phyloP scores from a whole-genome alignment of 2,888 invertebrate genomes.

The Cephus spinipes region DNA sequence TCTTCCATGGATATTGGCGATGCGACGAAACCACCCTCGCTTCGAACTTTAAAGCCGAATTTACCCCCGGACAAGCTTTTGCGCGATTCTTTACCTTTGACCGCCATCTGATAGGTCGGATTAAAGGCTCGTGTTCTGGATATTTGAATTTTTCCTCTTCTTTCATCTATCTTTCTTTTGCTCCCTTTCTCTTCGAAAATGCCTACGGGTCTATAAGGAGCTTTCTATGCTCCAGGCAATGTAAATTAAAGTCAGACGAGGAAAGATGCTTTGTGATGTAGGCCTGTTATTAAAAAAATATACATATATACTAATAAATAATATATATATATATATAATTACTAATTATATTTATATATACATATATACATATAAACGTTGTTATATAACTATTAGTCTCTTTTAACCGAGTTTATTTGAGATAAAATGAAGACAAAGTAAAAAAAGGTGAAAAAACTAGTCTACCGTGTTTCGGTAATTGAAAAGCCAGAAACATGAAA shows the following conservation, averaged over 20 bases:
- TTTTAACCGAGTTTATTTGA: not conserved
- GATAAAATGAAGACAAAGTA: not conserved
- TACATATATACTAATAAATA: not conserved
- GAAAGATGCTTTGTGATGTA: not conserved
- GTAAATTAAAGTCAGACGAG: not conserved
- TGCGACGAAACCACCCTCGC: conserved; percentile 12
- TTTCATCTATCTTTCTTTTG: not conserved
- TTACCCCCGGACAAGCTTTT: not conserved
- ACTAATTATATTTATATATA: too few species aligned
- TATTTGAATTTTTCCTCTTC: not conserved
- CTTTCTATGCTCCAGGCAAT: not conserved
- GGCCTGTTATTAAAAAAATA: not conserved
- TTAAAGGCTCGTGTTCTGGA: not conserved
- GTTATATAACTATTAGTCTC: conserved; percentile 46
- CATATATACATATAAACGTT: conserved; percentile 31
- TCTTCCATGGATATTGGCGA: conserved; percentile 15
- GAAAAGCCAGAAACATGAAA: conserved; percentile 34
- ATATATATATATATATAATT: too few species aligned
- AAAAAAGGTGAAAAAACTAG: conserved; percentile 21
- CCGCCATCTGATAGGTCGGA: not conserved
- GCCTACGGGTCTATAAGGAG: too few species aligned
- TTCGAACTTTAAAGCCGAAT: not conserved
- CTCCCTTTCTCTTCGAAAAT: not conserved
- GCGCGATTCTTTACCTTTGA: conserved; percentile 3
- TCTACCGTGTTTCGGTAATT: conserved; percentile 33